Evolutionary conservation across 2,888 invertebrate genomes (phyloP).

Genomic region (Metallyticus violacea): DNA sequence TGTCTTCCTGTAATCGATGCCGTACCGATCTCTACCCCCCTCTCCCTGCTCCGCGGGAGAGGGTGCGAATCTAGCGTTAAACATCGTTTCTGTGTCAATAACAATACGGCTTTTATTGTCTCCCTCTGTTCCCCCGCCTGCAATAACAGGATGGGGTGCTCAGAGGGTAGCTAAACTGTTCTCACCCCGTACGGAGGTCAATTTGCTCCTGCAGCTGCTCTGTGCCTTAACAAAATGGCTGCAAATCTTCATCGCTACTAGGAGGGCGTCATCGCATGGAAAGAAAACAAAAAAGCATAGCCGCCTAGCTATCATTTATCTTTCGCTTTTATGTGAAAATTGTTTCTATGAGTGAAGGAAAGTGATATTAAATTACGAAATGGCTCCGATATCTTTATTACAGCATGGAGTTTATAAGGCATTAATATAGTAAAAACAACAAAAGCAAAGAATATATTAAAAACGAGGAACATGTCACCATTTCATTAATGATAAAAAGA

Average conservation of each 20-base stretch:
- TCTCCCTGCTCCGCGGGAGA: neutral
- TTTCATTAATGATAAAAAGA: no score
- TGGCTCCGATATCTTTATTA: no score
- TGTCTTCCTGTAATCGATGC: neutral
- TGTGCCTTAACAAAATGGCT: neutral
- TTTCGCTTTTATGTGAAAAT: neutral
- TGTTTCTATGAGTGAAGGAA: neutral
- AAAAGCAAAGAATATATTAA: no score
- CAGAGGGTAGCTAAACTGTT: neutral
- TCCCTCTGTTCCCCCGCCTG: neutral
- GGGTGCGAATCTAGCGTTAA: conserved; percentile 8
- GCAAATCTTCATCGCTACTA: neutral
- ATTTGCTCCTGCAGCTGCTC: neutral
- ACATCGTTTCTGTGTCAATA: conserved; percentile 16
- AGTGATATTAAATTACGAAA: neutral
- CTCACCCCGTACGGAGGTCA: neutral
- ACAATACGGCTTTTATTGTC: conserved; percentile 8
- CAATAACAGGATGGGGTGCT: neutral
- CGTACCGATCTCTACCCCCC: no score
- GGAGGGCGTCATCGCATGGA: neutral
- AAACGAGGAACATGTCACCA: no score
- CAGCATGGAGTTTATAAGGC: no score
- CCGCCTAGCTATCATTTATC: neutral
- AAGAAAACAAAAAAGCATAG: neutral
- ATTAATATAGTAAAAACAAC: no score